phyloP scores from a whole-genome alignment of 2,113 vertebrate species.

The Cranoglanis bouderius region DNA sequence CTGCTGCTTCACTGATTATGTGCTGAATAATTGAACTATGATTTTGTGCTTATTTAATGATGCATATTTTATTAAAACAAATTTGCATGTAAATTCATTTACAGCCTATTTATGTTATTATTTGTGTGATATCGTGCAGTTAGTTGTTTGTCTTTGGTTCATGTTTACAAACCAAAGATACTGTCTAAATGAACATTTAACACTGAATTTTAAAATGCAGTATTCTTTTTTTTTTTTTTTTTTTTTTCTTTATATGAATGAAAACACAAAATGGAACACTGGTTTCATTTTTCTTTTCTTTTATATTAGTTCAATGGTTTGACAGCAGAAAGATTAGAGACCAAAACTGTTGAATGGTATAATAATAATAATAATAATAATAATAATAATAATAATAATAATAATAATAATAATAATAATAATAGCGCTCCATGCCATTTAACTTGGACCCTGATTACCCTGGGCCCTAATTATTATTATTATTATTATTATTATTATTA shows the following conservation, averaged over 20 bases:
- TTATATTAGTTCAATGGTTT: not conserved
- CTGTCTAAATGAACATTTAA: not conserved
- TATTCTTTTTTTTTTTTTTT: not conserved
- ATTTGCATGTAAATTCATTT: conserved; percentile 35
- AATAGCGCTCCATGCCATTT: not conserved
- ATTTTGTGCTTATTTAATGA: conserved; percentile 45
- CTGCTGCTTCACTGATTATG: conserved; percentile 45
- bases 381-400: not conserved
- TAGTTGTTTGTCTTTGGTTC: not conserved
- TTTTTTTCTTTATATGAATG: not conserved
- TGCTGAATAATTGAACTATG: conserved; percentile 42
- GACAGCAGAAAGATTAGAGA: not conserved
- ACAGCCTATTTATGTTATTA: conserved; percentile 15
- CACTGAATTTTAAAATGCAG: not conserved
- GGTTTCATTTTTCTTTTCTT: not conserved
- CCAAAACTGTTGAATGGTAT: not conserved
- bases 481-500: not conserved
- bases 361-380: too few species aligned
- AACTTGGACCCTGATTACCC: not conserved
- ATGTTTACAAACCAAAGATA: not conserved
- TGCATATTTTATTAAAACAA: conserved; percentile 39
- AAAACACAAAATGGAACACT: not conserved
- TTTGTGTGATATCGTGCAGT: not conserved
- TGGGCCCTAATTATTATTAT: not conserved
- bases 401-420: not conserved